Base-by-base conservation (phyloP, 2,797 vertebrate species). In the Loriculus beryllinus region DNA sequence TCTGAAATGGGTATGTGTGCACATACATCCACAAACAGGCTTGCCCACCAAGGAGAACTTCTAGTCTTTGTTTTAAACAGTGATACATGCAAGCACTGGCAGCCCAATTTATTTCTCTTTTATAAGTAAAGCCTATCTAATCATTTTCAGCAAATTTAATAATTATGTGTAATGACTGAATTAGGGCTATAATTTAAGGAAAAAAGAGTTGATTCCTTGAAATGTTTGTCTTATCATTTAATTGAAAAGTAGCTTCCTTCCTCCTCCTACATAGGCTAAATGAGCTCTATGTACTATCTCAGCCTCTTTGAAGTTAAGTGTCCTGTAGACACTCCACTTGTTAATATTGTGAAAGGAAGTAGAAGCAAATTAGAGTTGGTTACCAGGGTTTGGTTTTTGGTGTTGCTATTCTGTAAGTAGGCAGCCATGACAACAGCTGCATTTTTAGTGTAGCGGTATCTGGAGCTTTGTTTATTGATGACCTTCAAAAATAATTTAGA, bases 201-300 rank as follows among this genome's bases (percentile, higher is more conserved):
- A 96, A 96, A 86, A 95, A 96, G 86, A 94, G 39, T 82, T 87
- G 82, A 82, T 97, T 97, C 70, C 90, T 97, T 86, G n/a, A 95
- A 97, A 93, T 95, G 77, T 96, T 96, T 96, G 85, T 92, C 96
- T 98, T 98, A 97, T 97, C 97, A 97, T 97, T 97, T 97, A 98
- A 97, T 97, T 97, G 93, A 85, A 96, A 95, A 96, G 64, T 94
- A 87, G 92, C 84, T 93, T 92, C 69, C 86, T 96, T 91, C 42
- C 63, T 47, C 31, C 40, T 82, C 49, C 82, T 88, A 90, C 78
- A 47, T 39, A 80, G 82, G 23, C 43, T 90, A 87, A 96, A 90
- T 92, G 75, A 91, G 45, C 70, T 76, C 51, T 71, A 43, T 63
- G 29, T 86, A 52, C 78, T 88, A 40, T 92, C 88, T 88, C 60